phyloP scores from a whole-genome alignment of 2,797 vertebrate species.

The Sebastes matsubarae region DNA sequence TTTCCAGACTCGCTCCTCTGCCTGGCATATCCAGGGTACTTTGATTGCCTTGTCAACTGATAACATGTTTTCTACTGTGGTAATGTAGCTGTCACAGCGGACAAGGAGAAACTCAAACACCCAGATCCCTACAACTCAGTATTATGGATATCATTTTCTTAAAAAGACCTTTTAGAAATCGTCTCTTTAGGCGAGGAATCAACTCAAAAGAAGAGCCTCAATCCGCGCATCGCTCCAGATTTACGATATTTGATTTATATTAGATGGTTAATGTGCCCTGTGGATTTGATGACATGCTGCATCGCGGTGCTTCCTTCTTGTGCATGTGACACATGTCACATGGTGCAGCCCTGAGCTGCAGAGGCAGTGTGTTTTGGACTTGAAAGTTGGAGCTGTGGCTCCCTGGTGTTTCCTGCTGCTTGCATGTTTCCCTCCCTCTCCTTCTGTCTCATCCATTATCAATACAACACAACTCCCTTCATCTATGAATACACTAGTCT shows the following conservation, averaged over 20 bases:
- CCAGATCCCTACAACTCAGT: not conserved
- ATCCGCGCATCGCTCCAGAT: not conserved
- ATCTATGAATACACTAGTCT: not conserved
- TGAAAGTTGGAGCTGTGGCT: conserved; percentile 30
- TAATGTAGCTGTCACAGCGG: not conserved
- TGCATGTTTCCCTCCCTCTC: conserved; percentile 24
- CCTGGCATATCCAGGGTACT: conserved; percentile 6
- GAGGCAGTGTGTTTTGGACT: conserved; percentile 48
- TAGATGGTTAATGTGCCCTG: not conserved
- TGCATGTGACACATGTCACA: not conserved
- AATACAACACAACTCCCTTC: not conserved
- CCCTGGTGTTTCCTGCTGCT: conserved; percentile 22
- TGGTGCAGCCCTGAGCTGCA: conserved; percentile 22
- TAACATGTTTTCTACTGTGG: not conserved
- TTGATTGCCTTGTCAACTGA: conserved; percentile 13
- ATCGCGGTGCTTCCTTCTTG: not conserved
- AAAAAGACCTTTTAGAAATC: not conserved
- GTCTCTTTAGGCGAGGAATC: not conserved
- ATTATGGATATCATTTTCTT: not conserved
- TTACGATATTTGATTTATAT: not conserved
- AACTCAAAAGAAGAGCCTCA: not conserved
- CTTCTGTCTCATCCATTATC: conserved; percentile 28
- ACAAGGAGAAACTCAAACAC: conserved; percentile 8
- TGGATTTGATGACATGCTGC: not conserved
- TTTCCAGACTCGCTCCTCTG: not conserved